Conservation (phyloP, 1,140 invertebrate species). For the Ceratina japonica region DNA sequence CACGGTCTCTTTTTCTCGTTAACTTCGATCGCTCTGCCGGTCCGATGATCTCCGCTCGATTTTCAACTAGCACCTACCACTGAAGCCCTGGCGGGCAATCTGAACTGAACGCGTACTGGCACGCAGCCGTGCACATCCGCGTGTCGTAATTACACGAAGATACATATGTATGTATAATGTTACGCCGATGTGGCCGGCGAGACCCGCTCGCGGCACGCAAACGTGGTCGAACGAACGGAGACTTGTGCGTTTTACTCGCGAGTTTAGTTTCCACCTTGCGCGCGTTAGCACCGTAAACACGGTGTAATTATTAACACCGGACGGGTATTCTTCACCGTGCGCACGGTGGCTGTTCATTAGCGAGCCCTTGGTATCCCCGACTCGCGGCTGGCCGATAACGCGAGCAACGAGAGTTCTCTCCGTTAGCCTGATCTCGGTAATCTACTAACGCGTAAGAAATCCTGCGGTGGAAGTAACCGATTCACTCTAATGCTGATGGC, state of each 20-base stretch:
- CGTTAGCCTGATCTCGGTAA: constrained; percentile 2
- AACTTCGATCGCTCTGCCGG: constrained; percentile 17
- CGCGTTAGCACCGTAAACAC: constrained; percentile 41
- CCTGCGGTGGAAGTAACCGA: background rate
- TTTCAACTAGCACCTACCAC: constrained; percentile 16
- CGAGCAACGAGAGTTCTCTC: background rate
- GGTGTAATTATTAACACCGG: constrained; percentile 38
- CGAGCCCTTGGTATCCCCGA: constrained; percentile 9
- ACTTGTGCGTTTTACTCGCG: background rate
- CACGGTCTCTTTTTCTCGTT: background rate
- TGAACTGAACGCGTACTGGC: background rate
- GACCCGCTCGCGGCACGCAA: constrained; percentile 7
- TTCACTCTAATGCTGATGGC: background rate
- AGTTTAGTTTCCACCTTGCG: background rate
- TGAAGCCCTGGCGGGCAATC: too few relatives aligned
- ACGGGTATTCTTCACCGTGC: constrained; percentile 27
- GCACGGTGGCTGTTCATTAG: constrained; percentile 15
- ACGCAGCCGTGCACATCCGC: constrained; percentile 4
- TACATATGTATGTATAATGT: background rate
- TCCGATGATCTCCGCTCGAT: constrained; percentile 26
- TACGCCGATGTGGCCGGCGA: background rate
- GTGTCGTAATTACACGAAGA: constrained; percentile 22
- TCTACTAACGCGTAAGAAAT: background rate
- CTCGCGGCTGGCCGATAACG: background rate
- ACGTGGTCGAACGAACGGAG: constrained; percentile 11